phyloP scores from a whole-genome alignment of 2,113 vertebrate species.

The Mixornis gularis region DNA sequence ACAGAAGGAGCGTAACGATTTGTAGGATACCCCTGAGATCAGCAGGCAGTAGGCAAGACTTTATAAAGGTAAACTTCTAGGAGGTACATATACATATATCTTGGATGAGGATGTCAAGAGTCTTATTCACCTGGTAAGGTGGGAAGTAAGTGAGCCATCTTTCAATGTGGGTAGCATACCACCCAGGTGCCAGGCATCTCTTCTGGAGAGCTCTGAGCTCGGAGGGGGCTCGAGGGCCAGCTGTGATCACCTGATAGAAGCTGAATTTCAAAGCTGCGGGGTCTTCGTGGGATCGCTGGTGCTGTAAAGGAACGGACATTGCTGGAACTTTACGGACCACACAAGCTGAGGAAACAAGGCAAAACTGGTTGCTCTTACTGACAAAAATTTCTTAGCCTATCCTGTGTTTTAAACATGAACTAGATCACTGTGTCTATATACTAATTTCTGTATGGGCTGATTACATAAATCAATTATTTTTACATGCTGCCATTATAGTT shows the following conservation, averaged over 20 bases:
- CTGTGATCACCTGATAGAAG: conserved; percentile 94
- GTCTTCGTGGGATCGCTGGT: conserved; percentile 92
- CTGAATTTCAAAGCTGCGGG: conserved; percentile 84
- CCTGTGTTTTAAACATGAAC: not conserved
- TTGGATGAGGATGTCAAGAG: not conserved
- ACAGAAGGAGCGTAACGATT: not conserved
- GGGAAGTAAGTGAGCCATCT: conserved; percentile 91
- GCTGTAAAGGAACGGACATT: conserved; percentile 68
- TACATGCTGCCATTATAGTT: not conserved
- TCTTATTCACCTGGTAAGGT: conserved; percentile 81
- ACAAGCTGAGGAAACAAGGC: not conserved
- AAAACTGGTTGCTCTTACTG: not conserved
- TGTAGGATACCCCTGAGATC: not conserved
- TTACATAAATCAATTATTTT: not conserved
- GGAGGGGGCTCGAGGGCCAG: conserved; percentile 75
- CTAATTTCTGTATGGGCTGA: not conserved
- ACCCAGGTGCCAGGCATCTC: conserved; percentile 88
- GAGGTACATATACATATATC: not conserved
- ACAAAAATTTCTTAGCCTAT: not conserved
- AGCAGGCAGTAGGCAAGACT: not conserved
- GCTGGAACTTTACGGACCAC: not conserved
- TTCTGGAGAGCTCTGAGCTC: conserved; percentile 88
- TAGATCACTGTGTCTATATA: not conserved
- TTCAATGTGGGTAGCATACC: conserved; percentile 89
- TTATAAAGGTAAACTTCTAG: not conserved